Percentiles rank a stretch among this genome's conserved stretches.
phyloP scores from a whole-genome alignment of 2,888 invertebrate genomes.

The Tinea pellionella region DNA sequence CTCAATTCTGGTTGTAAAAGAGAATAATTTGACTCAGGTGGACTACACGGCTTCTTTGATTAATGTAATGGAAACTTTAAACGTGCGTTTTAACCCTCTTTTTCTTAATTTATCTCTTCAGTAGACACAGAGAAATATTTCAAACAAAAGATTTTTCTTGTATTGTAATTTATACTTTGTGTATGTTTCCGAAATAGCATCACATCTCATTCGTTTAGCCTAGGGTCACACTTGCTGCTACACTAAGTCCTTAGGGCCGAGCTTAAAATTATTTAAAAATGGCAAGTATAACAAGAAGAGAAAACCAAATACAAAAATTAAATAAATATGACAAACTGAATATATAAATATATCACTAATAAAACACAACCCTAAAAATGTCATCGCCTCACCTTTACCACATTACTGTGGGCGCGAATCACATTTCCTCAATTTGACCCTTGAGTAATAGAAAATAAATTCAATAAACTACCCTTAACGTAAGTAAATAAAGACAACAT shows the following conservation, averaged over 20 bases:
- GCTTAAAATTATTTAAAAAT: too few relatives aligned
- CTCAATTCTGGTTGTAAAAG: slow-evolving; percentile 9
- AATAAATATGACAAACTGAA: too few relatives aligned
- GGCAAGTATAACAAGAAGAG: too few relatives aligned
- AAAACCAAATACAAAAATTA: too few relatives aligned
- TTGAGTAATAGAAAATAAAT: slow-evolving; percentile 2
- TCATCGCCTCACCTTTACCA: neutral
- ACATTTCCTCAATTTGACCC: neutral
- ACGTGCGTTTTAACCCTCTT: neutral
- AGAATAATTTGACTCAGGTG: slow-evolving; percentile 14
- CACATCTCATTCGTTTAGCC: neutral
- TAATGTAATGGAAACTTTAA: slow-evolving; percentile 12
- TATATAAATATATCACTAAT: too few relatives aligned
- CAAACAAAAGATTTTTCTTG: neutral
- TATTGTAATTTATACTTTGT: neutral
- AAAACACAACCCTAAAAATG: neutral
- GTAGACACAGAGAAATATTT: neutral
- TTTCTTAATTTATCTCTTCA: slow-evolving; percentile 1
- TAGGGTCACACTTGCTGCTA: too few relatives aligned
- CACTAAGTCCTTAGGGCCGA: too few relatives aligned
- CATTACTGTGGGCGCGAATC: neutral
- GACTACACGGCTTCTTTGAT: slow-evolving; percentile 3
- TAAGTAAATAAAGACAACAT: neutral
- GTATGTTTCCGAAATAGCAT: neutral
- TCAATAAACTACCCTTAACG: neutral